phyloP scores from a whole-genome alignment of 1,140 invertebrate genomes.

The Bursaphelenchus mucronatus region DNA sequence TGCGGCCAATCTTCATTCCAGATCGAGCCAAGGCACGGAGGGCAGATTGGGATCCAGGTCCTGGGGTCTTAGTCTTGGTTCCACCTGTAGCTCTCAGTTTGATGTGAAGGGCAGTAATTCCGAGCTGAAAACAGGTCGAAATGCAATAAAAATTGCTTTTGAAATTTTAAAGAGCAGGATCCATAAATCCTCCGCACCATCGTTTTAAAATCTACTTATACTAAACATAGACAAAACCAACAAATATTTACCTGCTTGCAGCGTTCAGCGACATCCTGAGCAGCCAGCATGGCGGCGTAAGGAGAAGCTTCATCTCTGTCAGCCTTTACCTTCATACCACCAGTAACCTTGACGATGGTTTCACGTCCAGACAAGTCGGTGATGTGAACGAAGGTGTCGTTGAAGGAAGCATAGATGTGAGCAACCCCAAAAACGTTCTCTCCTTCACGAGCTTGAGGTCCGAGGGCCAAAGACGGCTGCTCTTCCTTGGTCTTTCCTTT shows the following conservation, averaged over 20 bases:
- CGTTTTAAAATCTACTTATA: constrained; percentile 15
- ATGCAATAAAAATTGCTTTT: constrained; percentile 12
- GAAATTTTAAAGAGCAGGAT: not conserved
- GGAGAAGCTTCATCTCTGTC: constrained; percentile 99
- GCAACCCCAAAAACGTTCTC: constrained; percentile 97
- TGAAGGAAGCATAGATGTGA: constrained; percentile 98
- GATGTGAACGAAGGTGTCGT: constrained; percentile 99
- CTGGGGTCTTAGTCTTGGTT: constrained; percentile 87
- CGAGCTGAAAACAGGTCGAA: constrained; percentile 65
- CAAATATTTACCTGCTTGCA: constrained; percentile 72
- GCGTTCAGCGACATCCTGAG: constrained; percentile 98
- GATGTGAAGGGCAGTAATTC: constrained; percentile 95
- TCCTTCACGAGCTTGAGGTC: constrained; percentile 91
- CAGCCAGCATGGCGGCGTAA: constrained; percentile 99
- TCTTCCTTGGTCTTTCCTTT: constrained; percentile 94
- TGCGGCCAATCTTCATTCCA: constrained; percentile 98
- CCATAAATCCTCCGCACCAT: not conserved
- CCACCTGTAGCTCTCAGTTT: constrained; percentile 96
- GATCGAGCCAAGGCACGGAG: constrained; percentile 92
- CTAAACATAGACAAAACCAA: not conserved
- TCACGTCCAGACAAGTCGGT: constrained; percentile 95
- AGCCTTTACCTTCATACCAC: constrained; percentile 99
- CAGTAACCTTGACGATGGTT: constrained; percentile 95
- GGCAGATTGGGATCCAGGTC: constrained; percentile 96
- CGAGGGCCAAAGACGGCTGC: constrained; percentile 89